phyloP scores from a whole-genome alignment of 2,888 invertebrate genomes.

The Norana najaformis region DNA sequence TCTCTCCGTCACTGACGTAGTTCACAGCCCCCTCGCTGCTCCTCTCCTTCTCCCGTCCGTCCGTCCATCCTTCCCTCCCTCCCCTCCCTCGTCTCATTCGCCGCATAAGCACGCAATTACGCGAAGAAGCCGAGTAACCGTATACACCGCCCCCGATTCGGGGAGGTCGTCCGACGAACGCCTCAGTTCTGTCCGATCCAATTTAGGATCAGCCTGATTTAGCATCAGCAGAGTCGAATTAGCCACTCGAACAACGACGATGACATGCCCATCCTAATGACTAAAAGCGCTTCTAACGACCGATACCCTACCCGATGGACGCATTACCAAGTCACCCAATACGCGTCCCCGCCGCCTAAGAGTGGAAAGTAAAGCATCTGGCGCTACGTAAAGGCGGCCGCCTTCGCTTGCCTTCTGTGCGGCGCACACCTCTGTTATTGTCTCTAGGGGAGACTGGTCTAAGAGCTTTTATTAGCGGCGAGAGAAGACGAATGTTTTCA shows the following conservation, averaged over 20 bases:
- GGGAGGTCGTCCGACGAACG: neutral
- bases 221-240: constrained; percentile 5
- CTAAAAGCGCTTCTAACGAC: constrained; percentile 13
- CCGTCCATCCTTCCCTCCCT: neutral
- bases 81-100: neutral
- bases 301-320: neutral
- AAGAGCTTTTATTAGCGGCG: neutral
- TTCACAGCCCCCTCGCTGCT: neutral
- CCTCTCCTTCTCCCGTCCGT: neutral
- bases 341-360: neutral
- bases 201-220: neutral
- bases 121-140: neutral
- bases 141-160: neutral
- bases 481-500: neutral
- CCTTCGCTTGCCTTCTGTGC: neutral
- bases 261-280: neutral
- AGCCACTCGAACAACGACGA: too few relatives aligned
- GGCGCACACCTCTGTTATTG: neutral
- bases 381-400: neutral
- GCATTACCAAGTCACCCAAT: constrained; percentile 13
- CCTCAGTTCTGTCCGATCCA: neutral
- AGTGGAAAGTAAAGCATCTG: neutral
- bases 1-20: neutral
- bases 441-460: neutral
- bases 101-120: neutral